Evolutionary conservation across 2,888 invertebrate genomes (phyloP).

Genomic region (Macrostomum cliftonense): DNA sequence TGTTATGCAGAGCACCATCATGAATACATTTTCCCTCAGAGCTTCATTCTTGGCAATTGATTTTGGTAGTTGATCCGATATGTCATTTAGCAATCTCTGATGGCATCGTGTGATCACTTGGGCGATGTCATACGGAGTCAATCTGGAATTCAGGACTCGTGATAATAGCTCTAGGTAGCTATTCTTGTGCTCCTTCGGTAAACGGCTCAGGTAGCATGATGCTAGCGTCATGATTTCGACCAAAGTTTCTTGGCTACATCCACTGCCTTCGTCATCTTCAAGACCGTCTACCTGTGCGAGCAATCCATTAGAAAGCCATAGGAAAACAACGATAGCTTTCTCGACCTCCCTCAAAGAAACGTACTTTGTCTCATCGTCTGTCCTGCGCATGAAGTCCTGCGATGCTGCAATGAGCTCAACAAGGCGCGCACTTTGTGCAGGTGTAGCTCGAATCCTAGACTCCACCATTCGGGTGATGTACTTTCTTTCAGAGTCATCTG

Average conservation of each 20-base stretch:
- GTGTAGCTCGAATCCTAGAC: neutral
- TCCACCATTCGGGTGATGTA: conserved; percentile 29
- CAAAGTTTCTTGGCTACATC: too few relatives aligned
- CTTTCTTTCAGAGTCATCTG: conserved; percentile 20
- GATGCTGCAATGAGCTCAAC: neutral
- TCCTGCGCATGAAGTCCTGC: conserved; percentile 1
- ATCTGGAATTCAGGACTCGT: neutral
- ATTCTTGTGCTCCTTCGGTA: neutral
- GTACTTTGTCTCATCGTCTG: conserved; percentile 1
- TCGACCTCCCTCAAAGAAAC: conserved; percentile 1
- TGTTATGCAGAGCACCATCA: conserved; percentile 34
- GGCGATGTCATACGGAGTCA: neutral
- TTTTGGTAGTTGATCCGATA: conserved; percentile 15
- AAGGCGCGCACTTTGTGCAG: neutral
- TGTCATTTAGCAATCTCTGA: conserved; percentile 21
- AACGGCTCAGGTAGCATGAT: neutral
- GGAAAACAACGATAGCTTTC: neutral
- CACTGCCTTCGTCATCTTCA: too few relatives aligned
- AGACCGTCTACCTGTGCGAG: neutral
- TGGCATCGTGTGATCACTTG: conserved; percentile 19
- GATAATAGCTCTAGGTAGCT: neutral
- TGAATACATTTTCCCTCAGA: conserved; percentile 31
- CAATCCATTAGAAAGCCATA: neutral
- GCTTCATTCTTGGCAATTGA: conserved; percentile 29
- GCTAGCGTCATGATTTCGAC: too few relatives aligned